phyloP scores from a whole-genome alignment of 2,113 vertebrate genomes.

The Cynopterus brachyotis region DNA sequence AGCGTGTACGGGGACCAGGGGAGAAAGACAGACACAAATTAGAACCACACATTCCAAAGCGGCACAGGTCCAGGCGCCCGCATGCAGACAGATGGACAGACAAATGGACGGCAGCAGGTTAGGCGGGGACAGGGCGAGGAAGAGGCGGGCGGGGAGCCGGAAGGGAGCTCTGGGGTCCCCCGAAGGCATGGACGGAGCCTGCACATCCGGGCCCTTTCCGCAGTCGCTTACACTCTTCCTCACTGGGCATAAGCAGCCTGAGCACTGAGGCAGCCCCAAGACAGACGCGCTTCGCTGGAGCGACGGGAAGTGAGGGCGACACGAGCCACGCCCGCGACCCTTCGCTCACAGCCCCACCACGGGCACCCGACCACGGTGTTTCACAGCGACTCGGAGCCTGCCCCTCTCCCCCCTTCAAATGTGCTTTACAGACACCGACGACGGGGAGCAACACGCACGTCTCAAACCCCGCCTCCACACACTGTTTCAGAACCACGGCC shows the following conservation, averaged over 20 bases:
- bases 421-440: neutral
- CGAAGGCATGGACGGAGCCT: neutral
- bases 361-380: neutral
- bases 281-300: fast-evolving
- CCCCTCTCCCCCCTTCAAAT: neutral
- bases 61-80: neutral
- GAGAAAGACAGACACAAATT: neutral
- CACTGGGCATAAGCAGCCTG: neutral
- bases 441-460: neutral
- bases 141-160: neutral
- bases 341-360: neutral
- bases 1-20: neutral
- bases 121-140: fast-evolving
- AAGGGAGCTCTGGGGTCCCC: neutral
- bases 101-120: neutral
- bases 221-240: neutral
- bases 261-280: too few relatives aligned
- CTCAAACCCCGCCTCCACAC: neutral
- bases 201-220: neutral
- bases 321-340: neutral
- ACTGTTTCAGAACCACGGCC: too few relatives aligned
- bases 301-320: fast-evolving
- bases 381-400: neutral
- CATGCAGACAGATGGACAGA: neutral
- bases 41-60: neutral